phyloP scores from a whole-genome alignment of 2,888 invertebrate species.

The Trichopoda pennipes region DNA sequence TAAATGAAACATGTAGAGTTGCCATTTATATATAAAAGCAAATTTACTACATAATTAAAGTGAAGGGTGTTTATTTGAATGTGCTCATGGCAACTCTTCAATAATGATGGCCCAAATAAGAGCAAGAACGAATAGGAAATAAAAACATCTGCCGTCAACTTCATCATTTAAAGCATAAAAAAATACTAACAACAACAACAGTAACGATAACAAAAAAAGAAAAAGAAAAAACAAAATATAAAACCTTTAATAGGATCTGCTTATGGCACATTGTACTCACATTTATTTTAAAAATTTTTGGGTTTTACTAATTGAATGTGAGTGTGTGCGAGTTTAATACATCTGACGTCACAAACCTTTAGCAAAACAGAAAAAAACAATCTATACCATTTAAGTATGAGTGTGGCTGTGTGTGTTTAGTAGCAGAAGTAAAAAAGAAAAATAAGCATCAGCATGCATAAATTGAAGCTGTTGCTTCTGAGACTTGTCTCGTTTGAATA shows the following conservation, averaged over 20 bases:
- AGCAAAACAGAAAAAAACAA: conserved; percentile 3
- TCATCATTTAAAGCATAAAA: conserved; percentile 61
- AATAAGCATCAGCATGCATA: conserved; percentile 10
- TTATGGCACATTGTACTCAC: conserved; percentile 62
- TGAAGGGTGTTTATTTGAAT: no score
- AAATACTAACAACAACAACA: conserved; percentile 21
- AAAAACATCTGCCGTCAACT: conserved; percentile 68
- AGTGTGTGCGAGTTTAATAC: conserved; percentile 31
- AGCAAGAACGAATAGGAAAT: conserved; percentile 59
- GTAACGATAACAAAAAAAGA: not conserved
- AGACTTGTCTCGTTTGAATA: conserved; percentile 40
- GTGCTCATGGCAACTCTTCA: conserved; percentile 24
- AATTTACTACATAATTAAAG: not conserved
- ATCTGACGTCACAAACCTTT: conserved; percentile 57
- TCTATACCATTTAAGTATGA: conserved; percentile 6
- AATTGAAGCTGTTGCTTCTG: conserved; percentile 61
- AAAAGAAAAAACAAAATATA: conserved; percentile 5
- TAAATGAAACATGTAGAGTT: conserved; percentile 17
- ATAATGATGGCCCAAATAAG: conserved; percentile 55
- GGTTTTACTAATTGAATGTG: conserved; percentile 50
- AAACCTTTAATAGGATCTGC: conserved; percentile 67
- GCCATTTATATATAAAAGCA: not conserved
- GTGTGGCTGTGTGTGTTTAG: conserved; percentile 29
- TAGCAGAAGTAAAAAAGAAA: no score
- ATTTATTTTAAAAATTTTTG: conserved; percentile 29